A percentile compares a stretch with the other conserved stretches of the same genome.
Evolutionary conservation across 2,888 invertebrate genomes (phyloP).

Genomic region (Euphydryas editha): DNA sequence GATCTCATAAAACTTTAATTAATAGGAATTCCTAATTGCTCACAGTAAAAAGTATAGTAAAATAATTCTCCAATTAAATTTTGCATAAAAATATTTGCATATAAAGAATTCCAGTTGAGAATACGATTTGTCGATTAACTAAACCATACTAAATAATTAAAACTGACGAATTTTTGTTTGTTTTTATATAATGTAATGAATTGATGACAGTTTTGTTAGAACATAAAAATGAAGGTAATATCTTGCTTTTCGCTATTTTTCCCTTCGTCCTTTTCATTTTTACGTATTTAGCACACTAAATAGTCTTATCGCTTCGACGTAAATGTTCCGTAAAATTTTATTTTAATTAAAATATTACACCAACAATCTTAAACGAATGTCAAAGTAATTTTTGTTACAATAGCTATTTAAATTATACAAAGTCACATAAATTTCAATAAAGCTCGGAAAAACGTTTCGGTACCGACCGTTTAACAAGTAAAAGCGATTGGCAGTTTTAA

Average conservation of each 20-base stretch:
- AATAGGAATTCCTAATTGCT: not conserved
- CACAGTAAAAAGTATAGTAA: not conserved
- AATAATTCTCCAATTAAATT: not conserved
- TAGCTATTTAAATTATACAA: not conserved
- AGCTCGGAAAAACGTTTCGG: not conserved
- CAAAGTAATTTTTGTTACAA: not conserved
- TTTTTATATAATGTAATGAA: too few relatives aligned
- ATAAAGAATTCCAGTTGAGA: too few relatives aligned
- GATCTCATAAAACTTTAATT: not conserved
- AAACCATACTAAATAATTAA: too few relatives aligned
- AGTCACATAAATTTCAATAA: not conserved
- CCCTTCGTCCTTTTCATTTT: too few relatives aligned
- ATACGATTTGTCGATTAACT: too few relatives aligned
- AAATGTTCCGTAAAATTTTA: not conserved
- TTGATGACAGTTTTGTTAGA: too few relatives aligned
- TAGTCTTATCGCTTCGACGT: not conserved
- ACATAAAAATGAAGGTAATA: too few relatives aligned
- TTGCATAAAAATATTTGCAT: not conserved
- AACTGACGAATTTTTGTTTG: too few relatives aligned
- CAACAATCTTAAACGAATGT: not conserved
- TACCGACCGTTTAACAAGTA: not conserved
- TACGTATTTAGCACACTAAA: not conserved
- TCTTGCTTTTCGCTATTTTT: too few relatives aligned
- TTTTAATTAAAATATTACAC: not conserved
- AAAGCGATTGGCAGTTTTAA: slow-evolving; percentile 8